Evolutionary conservation across 2,888 invertebrate genomes (phyloP), one percentile per base, ranked within the genome.

Genomic region (Gisinianus flammeolus): DNA sequence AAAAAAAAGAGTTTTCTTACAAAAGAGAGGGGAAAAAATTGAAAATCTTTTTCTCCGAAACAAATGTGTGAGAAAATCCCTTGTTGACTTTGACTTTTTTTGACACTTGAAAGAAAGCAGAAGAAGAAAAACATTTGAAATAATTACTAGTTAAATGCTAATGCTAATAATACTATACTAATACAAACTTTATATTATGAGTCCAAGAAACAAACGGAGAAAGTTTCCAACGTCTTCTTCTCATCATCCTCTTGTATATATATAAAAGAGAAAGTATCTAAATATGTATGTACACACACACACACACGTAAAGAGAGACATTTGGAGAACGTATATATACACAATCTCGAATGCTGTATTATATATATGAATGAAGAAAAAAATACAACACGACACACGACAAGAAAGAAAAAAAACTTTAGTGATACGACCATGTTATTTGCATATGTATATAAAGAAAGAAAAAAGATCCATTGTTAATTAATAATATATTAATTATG

Each of bases 121-220:
- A 64, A 26, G 64, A 64, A 64, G 24, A 64, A 64, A 26, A 24
- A n/a, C n/a, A n/a, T n/a, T n/a, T n/a, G n/a, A n/a, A n/a, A n/a
- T n/a, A n/a, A n/a, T n/a, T n/a, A n/a, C n/a, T n/a, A n/a, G n/a
- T n/a, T n/a, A n/a, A n/a, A n/a, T n/a, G n/a, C n/a, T n/a, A n/a
- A n/a, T n/a, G 12, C 35, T 35, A 35, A 44, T 19, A 44, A 44
- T 44, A 58, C 22, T 58, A 58, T 58, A 24, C 2, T 58, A 58
- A 58, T 56, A 58, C 2, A 58, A 10, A 58, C 8, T 58, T n/a
- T 58, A 2, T 58, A 58, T n/a, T 44, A n/a, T 22, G 26, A 58
- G 58, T 24, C 22, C 58, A 58, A 58, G 19, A 58, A 58, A 24
- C 10, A 64, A 64, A 64, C 24, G 30, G 64, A 28, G 30, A 64